Percentiles rank a stretch among this genome's conserved stretches.
Evolutionary conservation across 2,113 vertebrate species (phyloP).

Genomic region (Passer montanus): DNA sequence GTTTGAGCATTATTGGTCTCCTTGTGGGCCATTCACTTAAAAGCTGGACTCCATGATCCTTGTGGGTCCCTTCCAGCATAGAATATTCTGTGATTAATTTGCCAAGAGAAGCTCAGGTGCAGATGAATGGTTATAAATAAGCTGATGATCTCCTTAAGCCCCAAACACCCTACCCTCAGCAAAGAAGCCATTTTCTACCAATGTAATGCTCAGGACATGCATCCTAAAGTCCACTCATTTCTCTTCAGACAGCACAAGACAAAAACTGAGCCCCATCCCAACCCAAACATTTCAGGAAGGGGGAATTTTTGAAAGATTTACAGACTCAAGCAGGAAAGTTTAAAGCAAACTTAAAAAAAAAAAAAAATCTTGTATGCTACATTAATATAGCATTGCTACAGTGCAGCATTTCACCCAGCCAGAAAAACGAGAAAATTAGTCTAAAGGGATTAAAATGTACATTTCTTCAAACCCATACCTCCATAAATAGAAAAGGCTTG

Average conservation of each 20-base stretch:
- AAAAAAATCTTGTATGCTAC: not conserved
- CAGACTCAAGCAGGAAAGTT: not conserved
- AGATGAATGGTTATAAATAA: not conserved
- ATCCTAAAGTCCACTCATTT: not conserved
- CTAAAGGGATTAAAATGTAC: not conserved
- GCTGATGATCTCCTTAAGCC: not conserved
- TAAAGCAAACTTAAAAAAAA: not conserved
- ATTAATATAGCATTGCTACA: not conserved
- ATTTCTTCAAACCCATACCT: constrained; percentile 76
- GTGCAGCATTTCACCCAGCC: not conserved
- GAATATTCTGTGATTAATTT: not conserved
- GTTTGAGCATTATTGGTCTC: not conserved
- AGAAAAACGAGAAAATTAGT: not conserved
- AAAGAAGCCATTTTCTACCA: not conserved
- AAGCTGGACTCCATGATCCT: not conserved
- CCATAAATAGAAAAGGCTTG: constrained; percentile 99
- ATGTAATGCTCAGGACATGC: not conserved
- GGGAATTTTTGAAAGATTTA: not conserved
- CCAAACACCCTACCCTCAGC: not conserved
- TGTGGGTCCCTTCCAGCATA: not conserved
- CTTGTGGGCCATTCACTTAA: not conserved
- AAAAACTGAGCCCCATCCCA: not conserved
- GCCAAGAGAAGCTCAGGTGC: not conserved
- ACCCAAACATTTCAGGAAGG: not conserved
- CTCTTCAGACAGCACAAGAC: not conserved